Percentiles rank a stretch among this genome's conserved stretches.
phyloP scores from a whole-genome alignment of 2,888 invertebrate genomes.

The Subacronicta megacephala region DNA sequence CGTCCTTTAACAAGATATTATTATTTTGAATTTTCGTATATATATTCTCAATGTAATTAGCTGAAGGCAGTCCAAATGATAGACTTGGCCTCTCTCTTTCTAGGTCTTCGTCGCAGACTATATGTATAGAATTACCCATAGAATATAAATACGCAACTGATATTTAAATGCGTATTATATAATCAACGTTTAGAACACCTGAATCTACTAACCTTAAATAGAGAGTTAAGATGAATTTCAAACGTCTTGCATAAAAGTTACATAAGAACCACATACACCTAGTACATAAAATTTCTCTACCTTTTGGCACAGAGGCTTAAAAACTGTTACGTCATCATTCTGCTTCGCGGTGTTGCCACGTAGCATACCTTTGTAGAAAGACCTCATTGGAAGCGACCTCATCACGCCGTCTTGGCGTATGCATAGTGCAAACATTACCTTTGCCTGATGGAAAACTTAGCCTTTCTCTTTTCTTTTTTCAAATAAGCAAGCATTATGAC shows the following conservation, averaged over 20 bases:
- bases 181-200: too few species aligned
- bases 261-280: constrained; percentile 13
- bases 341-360: constrained; percentile 16
- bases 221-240: too few species aligned
- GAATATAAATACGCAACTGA: too few species aligned
- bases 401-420: constrained; percentile 53
- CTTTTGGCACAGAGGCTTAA: constrained; percentile 30
- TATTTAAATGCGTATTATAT: too few species aligned
- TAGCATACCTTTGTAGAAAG: constrained; percentile 43
- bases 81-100: too few species aligned
- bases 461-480: constrained; percentile 23
- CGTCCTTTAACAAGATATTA: too few species aligned
- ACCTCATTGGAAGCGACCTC: constrained; percentile 66
- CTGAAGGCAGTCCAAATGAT: too few species aligned
- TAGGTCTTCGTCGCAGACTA: too few species aligned
- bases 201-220: too few species aligned
- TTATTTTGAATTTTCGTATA: too few species aligned
- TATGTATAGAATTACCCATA: too few species aligned
- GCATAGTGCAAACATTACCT: constrained; percentile 56
- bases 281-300: constrained; percentile 2
- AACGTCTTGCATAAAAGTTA: constrained; percentile 9
- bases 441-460: constrained; percentile 26
- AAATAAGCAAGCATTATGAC: constrained; percentile 49
- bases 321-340: constrained; percentile 42
- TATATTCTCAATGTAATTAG: too few species aligned